Percentiles rank a stretch among this genome's conserved stretches.
These are phyloP conservation scores for Drosophila mettleri DNA, from an alignment of 2,888 invertebrate species.

Conservation along the genomic window DNA sequence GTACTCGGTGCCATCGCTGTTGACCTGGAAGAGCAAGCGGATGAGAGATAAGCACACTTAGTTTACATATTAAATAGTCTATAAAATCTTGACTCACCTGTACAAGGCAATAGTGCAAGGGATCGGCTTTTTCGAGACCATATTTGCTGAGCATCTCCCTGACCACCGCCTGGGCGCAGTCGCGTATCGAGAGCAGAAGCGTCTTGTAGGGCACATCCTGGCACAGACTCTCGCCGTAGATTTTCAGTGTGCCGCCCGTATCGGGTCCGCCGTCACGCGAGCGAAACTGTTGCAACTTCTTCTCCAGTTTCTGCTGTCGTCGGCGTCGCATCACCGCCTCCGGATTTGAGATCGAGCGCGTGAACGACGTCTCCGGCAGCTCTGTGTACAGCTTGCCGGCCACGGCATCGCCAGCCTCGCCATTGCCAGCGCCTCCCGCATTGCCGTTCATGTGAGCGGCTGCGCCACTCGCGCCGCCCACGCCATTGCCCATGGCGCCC, in stretches of 20 bases:
- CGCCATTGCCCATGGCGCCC: conserved; percentile 61
- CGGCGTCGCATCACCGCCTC: conserved; percentile 99
- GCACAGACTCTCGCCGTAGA: conserved; percentile 98
- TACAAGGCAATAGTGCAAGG: conserved; percentile 96
- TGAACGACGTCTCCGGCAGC: conserved; percentile 98
- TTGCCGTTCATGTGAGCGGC: conserved; percentile 85
- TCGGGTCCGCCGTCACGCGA: conserved; percentile 98
- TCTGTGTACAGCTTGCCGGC: conserved; percentile 98
- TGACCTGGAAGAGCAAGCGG: conserved; percentile 85
- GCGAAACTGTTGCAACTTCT: conserved; percentile 97
- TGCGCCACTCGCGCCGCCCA: conserved; percentile 30
- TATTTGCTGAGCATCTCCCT: conserved; percentile 99
- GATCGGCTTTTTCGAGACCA: conserved; percentile 95
- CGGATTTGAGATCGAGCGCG: conserved; percentile 99
- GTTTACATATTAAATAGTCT: neutral
- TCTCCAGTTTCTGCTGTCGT: conserved; percentile 97
- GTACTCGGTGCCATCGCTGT: conserved; percentile 92
- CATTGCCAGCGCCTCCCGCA: conserved; percentile 44
- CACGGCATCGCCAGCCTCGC: conserved; percentile 87
- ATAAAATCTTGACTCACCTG: conserved; percentile 88
- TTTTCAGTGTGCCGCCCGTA: conserved; percentile 95
- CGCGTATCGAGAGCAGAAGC: conserved; percentile 95
- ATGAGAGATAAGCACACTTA: neutral
- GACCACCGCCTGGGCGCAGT: conserved; percentile 96
- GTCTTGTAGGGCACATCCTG: conserved; percentile 99